phyloP scores from a whole-genome alignment of 2,888 invertebrate genomes.

The Crocallis elinguaria region DNA sequence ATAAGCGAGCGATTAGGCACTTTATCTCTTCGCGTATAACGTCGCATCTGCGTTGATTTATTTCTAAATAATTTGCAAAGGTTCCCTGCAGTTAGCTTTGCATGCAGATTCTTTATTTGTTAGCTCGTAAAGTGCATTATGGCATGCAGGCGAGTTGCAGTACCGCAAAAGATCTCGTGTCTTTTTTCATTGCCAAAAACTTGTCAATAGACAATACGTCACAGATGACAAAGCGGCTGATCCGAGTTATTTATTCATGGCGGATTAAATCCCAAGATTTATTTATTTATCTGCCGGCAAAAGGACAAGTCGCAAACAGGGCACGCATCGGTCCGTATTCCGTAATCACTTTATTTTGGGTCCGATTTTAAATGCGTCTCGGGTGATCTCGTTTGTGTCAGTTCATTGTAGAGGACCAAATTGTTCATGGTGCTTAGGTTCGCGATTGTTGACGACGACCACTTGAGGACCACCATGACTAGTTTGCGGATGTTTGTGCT shows the following conservation, averaged over 20 bases:
- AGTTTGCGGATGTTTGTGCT: slow-evolving; percentile 23
- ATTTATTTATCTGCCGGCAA: slow-evolving; percentile 66
- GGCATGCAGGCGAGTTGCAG: background rate
- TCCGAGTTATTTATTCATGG: slow-evolving; percentile 80
- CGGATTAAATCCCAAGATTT: slow-evolving; percentile 68
- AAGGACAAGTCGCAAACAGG: slow-evolving; percentile 69
- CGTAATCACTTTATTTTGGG: slow-evolving; percentile 70
- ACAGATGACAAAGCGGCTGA: slow-evolving; percentile 73
- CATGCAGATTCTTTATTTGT: background rate
- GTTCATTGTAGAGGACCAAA: slow-evolving; percentile 64
- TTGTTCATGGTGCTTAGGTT: slow-evolving; percentile 64
- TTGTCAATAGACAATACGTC: slow-evolving; percentile 79
- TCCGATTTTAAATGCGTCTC: slow-evolving; percentile 47
- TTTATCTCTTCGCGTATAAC: slow-evolving; percentile 15
- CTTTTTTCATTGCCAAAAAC: slow-evolving; percentile 50
- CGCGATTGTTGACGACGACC: slow-evolving; percentile 40
- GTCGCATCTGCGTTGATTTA: slow-evolving; percentile 32
- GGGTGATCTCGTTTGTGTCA: slow-evolving; percentile 72
- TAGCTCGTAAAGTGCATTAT: slow-evolving; percentile 9
- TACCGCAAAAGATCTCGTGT: slow-evolving; percentile 6
- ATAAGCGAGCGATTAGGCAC: slow-evolving; percentile 19
- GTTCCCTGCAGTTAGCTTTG: background rate
- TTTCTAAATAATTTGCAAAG: slow-evolving; percentile 17
- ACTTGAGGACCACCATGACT: slow-evolving; percentile 41
- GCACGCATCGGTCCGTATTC: slow-evolving; percentile 46